Evolutionary conservation across 1,140 invertebrate genomes (phyloP).

Genomic region (Papilio glaucus): DNA sequence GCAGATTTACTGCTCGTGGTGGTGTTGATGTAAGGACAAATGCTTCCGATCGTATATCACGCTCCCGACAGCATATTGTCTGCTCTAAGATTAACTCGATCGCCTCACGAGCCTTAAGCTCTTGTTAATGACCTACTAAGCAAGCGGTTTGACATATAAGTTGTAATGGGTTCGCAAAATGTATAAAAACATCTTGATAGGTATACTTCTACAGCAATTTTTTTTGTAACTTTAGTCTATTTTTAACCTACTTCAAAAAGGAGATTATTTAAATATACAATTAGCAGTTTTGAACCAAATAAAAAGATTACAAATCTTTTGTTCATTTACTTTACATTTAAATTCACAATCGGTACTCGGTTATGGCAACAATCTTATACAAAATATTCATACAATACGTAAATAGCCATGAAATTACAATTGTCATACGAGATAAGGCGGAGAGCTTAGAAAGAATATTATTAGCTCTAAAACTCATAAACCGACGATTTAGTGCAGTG

Average conservation of each 20-base stretch:
- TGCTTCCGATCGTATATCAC: slow-evolving; percentile 31
- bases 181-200: too few species aligned
- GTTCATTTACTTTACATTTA: background rate
- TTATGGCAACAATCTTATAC: background rate
- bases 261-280: too few species aligned
- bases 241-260: too few species aligned
- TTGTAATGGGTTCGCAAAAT: background rate
- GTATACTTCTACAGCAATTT: too few species aligned
- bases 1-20: slow-evolving; percentile 24
- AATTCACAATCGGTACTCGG: background rate
- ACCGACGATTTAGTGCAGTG: too few species aligned
- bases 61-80: background rate
- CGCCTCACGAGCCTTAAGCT: background rate
- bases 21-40: slow-evolving; percentile 19
- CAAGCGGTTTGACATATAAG: background rate
- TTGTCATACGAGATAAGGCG: background rate
- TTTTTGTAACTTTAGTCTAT: too few species aligned
- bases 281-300: too few species aligned
- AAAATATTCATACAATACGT: background rate
- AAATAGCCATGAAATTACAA: slow-evolving; percentile 15
- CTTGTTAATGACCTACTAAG: background rate
- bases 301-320: background rate
- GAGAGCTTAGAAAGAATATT: background rate
- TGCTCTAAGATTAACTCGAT: slow-evolving; percentile 28
- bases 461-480: too few species aligned